These are phyloP conservation scores for Poeciliopsis infans DNA, from an alignment of 2,797 vertebrate species.

Conservation along the genomic window DNA sequence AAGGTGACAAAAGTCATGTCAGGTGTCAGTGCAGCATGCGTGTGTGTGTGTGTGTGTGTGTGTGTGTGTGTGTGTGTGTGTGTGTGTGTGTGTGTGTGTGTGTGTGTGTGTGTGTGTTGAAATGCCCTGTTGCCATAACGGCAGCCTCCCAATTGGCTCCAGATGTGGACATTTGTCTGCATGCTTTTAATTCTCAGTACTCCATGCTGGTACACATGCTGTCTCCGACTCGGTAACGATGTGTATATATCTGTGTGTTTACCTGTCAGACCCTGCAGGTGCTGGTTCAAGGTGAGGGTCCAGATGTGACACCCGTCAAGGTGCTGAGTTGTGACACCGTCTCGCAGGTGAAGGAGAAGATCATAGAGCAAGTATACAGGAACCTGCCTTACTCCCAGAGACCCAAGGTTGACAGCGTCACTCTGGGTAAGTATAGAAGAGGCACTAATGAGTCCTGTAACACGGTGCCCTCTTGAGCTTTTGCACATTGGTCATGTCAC, in stretches of 20 bases:
- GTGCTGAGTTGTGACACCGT: constrained; percentile 98
- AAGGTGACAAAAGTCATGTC: constrained; percentile 64
- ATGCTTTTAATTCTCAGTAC: constrained; percentile 30
- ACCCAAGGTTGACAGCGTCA: constrained; percentile 93
- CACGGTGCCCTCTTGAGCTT: background rate
- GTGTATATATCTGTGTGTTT: constrained; percentile 13
- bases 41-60: background rate
- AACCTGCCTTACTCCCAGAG: constrained; percentile 91
- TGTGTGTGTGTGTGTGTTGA: constrained; percentile 12
- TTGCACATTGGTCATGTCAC: background rate
- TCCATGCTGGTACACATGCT: background rate
- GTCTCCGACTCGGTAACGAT: background rate
- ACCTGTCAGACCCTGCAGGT: constrained; percentile 90
- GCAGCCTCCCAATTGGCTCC: constrained; percentile 50
- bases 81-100: constrained; percentile 4
- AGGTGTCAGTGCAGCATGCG: constrained; percentile 55
- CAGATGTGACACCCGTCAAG: constrained; percentile 91
- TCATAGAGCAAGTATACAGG: constrained; percentile 96
- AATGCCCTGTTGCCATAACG: constrained; percentile 59
- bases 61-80: constrained; percentile 1
- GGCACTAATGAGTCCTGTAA: constrained; percentile 8
- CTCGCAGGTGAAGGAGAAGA: constrained; percentile 98
- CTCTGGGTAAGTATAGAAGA: constrained; percentile 85
- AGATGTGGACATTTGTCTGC: constrained; percentile 49
- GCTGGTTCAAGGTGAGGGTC: constrained; percentile 91